These are phyloP conservation scores for Drosophila pseudoobscura DNA, from an alignment of 1,140 invertebrate genomes.

Conservation along the genomic window DNA sequence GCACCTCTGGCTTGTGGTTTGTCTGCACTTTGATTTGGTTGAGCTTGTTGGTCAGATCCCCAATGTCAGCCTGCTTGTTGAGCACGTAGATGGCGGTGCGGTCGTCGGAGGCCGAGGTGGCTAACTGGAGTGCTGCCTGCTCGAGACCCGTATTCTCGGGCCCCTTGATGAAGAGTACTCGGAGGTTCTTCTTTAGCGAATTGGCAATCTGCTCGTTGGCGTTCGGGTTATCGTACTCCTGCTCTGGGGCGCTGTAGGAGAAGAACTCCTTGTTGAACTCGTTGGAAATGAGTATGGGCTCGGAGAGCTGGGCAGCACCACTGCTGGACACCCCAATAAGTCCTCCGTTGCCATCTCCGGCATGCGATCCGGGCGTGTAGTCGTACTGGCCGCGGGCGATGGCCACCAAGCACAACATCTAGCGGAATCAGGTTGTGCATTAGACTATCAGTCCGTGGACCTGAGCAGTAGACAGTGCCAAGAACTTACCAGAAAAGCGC, in stretches of 20 bases:
- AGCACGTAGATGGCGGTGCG: conserved; percentile 93
- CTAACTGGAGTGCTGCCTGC: conserved; percentile 87
- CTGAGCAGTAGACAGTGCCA: background rate
- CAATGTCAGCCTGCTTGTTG: conserved; percentile 86
- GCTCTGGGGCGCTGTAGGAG: conserved; percentile 66
- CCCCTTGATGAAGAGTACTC: conserved; percentile 93
- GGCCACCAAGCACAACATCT: conserved; percentile 65
- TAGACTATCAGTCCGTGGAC: background rate
- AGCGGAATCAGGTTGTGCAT: background rate
- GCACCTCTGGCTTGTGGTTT: conserved; percentile 87
- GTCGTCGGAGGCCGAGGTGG: conserved; percentile 88
- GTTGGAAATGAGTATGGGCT: conserved; percentile 45
- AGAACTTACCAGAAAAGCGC: conserved; percentile 64
- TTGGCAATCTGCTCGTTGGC: conserved; percentile 51
- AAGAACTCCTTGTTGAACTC: conserved; percentile 76
- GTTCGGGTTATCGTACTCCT: conserved; percentile 60
- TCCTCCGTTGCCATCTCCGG: conserved; percentile 41
- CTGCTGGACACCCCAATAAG: conserved; percentile 25
- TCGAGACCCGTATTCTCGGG: conserved; percentile 85
- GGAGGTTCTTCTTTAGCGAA: conserved; percentile 90
- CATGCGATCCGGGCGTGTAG: conserved; percentile 45
- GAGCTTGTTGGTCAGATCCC: conserved; percentile 57
- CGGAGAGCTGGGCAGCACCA: conserved; percentile 51
- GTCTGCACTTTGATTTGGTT: conserved; percentile 56
- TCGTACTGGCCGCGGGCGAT: conserved; percentile 62